Evolutionary conservation across 2,888 invertebrate species (phyloP), one percentile per base, ranked within the genome.

Genomic region (Lasioglossum calceatum): DNA sequence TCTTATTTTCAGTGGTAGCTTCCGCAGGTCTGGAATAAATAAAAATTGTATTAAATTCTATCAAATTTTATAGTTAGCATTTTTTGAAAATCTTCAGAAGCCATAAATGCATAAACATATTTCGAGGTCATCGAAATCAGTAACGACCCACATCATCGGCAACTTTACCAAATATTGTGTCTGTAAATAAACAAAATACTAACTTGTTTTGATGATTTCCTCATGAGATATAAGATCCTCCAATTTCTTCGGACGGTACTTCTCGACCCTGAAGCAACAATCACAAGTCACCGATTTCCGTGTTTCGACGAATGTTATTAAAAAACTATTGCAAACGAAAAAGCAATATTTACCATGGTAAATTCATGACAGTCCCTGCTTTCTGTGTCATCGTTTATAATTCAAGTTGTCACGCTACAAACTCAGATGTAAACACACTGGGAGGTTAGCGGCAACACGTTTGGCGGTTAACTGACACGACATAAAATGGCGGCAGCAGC

Each of bases 191-290:
- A 32, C 23, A 23, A 23, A 54, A 78, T 82, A 95, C 97, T 96
- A 96, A 99, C 99, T 98, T 93, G 99, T 99, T 93, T 97, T 97
- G 84, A 99, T 98, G 82, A 99, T 99, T 95, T 99, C 99, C 95
- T 98, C 98, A 94, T 99, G 99, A 0, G 99, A 99, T 86, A 99
- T 99, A 71, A 99, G 96, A 93, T 99, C 99, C 92, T 98, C 97
- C 88, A 99, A 96, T 85, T 97, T 97, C 74, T 97, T 97, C 10
- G 99, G 99, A 39, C 99, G 97, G 95, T 99, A 99, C 95, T 99
- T 99, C 96, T 99, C 99, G 44, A 99, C 99, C 99, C 99, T 98
- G 94, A 50, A 90, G 85, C 36, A 82, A 82, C 19, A 79, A 32
- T 64, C 10, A 36, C 12, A 44, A 23, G 73, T 47, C n/a, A 47